phyloP scores from a whole-genome alignment of 1,140 invertebrate species.

The Heliothis virescens region DNA sequence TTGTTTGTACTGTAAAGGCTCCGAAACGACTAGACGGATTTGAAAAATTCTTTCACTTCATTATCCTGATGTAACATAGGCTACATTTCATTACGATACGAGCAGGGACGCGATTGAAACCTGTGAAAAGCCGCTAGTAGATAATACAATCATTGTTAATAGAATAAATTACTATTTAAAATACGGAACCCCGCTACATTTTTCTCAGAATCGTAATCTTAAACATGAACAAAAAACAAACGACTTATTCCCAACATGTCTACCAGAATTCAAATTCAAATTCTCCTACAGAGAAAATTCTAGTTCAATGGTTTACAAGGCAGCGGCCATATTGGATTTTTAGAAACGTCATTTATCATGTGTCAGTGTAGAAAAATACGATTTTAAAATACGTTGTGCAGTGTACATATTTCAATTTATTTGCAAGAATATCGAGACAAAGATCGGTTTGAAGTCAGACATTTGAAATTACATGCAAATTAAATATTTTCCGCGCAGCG shows the following conservation, averaged over 20 bases:
- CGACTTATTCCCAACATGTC: no score
- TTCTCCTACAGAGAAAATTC: not conserved
- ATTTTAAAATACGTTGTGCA: slow-evolving; percentile 22
- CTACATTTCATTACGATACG: no score
- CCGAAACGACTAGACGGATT: no score
- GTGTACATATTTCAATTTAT: slow-evolving; percentile 30
- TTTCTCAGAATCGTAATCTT: no score
- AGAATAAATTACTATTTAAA: no score
- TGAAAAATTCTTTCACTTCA: no score
- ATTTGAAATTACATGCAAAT: slow-evolving; percentile 22
- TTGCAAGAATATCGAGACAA: slow-evolving; percentile 12
- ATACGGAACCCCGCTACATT: no score
- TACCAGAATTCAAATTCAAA: not conserved
- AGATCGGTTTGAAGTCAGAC: slow-evolving; percentile 12
- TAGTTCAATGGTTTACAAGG: not conserved
- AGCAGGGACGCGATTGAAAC: no score
- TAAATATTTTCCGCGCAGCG: slow-evolving; percentile 6
- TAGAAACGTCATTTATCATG: slow-evolving; percentile 31
- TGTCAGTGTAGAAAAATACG: slow-evolving; percentile 26
- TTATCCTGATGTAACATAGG: no score
- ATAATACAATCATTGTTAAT: no score
- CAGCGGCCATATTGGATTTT: slow-evolving; percentile 20
- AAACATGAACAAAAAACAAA: not conserved
- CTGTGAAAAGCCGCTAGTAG: no score
- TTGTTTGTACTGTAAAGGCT: no score